Percentiles rank a stretch among this genome's conserved stretches.
Conservation (phyloP, 1,140 invertebrate genomes). For the Anadara kagoshimensis region DNA sequence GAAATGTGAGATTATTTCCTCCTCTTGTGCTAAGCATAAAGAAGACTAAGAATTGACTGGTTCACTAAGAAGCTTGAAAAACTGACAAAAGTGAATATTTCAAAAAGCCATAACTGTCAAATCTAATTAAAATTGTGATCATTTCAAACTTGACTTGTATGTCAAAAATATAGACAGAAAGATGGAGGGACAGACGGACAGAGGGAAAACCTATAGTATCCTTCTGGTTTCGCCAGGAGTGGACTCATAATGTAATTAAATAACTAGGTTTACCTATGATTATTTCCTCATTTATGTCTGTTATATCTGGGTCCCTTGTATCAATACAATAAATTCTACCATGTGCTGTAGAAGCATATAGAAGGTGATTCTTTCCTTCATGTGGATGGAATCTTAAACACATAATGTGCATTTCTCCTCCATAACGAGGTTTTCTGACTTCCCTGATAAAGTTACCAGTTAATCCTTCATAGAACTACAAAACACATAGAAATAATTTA, state of each 20-base stretch:
- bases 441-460: constrained; percentile 57
- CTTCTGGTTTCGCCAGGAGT: too few species aligned
- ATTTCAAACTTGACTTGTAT: too few species aligned
- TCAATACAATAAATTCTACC: constrained; percentile 61
- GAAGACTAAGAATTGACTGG: too few species aligned
- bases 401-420: constrained; percentile 60
- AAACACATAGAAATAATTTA: background rate
- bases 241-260: background rate
- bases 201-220: too few species aligned
- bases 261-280: background rate
- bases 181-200: too few species aligned
- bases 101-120: too few species aligned
- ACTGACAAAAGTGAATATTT: too few species aligned
- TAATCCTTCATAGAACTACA: constrained; percentile 44
- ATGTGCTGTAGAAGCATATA: constrained; percentile 61
- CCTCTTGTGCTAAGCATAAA: too few species aligned
- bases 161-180: too few species aligned
- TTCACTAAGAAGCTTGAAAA: too few species aligned
- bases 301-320: constrained; percentile 42
- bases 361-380: constrained; percentile 40
- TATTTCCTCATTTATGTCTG: constrained; percentile 51
- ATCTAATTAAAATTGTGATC: too few species aligned
- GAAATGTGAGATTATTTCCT: too few species aligned
- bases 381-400: constrained; percentile 65
- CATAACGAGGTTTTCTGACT: constrained; percentile 61